A percentile compares a stretch with the other conserved stretches of the same genome.
Conservation (phyloP, 2,113 vertebrate species). For the Limnothrissa miodon region DNA sequence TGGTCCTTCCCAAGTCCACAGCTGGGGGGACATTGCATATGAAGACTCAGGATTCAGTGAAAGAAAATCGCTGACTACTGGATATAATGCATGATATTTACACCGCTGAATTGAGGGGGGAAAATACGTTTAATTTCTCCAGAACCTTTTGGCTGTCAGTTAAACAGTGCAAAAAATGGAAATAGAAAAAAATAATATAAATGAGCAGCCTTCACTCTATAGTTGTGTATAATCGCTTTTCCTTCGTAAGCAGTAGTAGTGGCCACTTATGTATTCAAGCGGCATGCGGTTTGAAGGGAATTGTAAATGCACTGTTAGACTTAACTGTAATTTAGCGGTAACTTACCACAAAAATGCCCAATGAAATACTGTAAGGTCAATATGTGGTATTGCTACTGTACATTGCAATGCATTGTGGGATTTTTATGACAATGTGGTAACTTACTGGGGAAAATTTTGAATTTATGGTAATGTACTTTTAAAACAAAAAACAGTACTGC, state of each 20-base stretch:
- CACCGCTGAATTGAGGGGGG: no score
- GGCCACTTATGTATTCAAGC: neutral
- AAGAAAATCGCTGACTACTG: neutral
- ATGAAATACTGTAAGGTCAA: no score
- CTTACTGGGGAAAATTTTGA: no score
- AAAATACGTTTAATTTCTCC: no score
- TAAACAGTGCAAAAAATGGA: neutral
- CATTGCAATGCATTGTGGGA: no score
- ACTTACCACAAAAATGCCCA: no score
- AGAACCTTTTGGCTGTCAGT: neutral
- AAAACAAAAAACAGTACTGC: no score
- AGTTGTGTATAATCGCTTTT: neutral
- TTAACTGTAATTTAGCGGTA: no score
- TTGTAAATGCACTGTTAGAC: no score
- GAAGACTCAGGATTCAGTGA: conserved; percentile 23
- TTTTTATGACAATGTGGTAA: no score
- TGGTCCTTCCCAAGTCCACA: conserved; percentile 25
- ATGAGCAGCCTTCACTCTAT: neutral
- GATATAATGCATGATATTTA: neutral
- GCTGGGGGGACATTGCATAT: conserved; percentile 22
- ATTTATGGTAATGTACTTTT: no score
- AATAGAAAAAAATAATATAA: neutral
- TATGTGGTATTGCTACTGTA: no score
- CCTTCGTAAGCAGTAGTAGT: neutral
- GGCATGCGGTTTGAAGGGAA: neutral